Percentiles rank a stretch among this genome's conserved stretches.
These are phyloP conservation scores for Varanus komodoensis DNA, from an alignment of 2,113 vertebrate species.

Conservation along the genomic window DNA sequence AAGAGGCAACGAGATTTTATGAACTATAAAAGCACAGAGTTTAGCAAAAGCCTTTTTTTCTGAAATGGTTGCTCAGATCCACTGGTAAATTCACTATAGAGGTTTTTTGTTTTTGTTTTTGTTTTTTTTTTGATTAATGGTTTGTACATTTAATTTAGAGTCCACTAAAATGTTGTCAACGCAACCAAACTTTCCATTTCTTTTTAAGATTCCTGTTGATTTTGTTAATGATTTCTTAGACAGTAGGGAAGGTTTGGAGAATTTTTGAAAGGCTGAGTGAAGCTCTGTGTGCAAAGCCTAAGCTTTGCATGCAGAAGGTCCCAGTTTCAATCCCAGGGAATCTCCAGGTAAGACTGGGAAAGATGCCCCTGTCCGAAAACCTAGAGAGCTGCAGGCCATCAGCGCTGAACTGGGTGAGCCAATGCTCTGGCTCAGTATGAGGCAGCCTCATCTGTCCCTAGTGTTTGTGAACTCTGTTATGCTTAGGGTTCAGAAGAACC, in stretches of 20 bases:
- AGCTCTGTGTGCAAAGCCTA: neutral
- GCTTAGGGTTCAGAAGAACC: too few relatives aligned
- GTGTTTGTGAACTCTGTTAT: too few relatives aligned
- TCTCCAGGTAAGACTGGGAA: neutral
- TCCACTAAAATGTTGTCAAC: neutral
- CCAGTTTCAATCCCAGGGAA: neutral
- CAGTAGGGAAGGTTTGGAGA: neutral
- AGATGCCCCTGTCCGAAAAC: neutral
- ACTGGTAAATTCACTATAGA: neutral
- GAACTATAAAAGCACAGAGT: neutral
- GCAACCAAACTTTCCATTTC: neutral
- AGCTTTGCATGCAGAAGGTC: neutral
- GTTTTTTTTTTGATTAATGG: too few relatives aligned
- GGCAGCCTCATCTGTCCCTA: neutral
- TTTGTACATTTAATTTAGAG: neutral
- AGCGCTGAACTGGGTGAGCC: neutral
- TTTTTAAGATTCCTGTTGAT: neutral
- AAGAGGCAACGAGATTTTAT: neutral
- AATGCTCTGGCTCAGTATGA: neutral
- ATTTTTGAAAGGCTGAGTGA: neutral
- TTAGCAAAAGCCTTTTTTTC: neutral
- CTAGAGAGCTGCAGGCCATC: neutral
- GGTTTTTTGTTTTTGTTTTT: too few relatives aligned
- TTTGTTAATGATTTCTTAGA: neutral
- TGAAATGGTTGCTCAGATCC: neutral